Evolutionary conservation across 2,888 invertebrate species (phyloP).

Genomic region (Prosapia bicincta): DNA sequence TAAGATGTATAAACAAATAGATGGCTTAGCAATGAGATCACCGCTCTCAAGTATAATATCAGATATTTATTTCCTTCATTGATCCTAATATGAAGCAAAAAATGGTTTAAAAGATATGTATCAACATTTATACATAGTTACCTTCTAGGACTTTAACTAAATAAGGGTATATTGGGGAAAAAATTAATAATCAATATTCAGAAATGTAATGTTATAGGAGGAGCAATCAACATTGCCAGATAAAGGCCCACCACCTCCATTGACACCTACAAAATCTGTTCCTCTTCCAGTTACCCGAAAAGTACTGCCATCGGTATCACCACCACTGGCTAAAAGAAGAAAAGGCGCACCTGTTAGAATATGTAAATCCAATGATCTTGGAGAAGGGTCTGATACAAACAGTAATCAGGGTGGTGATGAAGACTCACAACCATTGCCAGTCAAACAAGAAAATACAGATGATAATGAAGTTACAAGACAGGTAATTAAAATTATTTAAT

Average conservation of each 20-base stretch:
- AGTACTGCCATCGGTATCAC: constrained; percentile 16
- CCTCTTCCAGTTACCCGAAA: constrained; percentile 11
- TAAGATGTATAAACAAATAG: too few species aligned
- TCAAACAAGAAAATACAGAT: constrained; percentile 24
- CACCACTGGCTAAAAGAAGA: constrained; percentile 36
- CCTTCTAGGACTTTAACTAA: too few species aligned
- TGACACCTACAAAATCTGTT: constrained; percentile 26
- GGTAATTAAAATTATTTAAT: too few species aligned
- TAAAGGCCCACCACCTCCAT: constrained; percentile 27
- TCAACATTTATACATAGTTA: too few species aligned
- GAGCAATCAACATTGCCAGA: not conserved
- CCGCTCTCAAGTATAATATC: too few species aligned
- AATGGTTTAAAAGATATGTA: too few species aligned
- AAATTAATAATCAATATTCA: not conserved
- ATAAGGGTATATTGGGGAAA: too few species aligned
- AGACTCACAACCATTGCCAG: not conserved
- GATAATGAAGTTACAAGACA: constrained; percentile 10
- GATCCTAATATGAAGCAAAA: too few species aligned
- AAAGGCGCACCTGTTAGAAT: constrained; percentile 39
- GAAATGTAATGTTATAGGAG: not conserved
- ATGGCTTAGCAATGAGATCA: too few species aligned
- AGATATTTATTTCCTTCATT: too few species aligned
- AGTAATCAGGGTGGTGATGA: constrained; percentile 23
- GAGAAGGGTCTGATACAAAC: constrained; percentile 31
- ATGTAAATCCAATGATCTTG: constrained; percentile 34